A percentile compares a stretch with the other conserved stretches of the same genome.
Evolutionary conservation across 2,888 invertebrate species (phyloP).

Genomic region (Metalampra italica): DNA sequence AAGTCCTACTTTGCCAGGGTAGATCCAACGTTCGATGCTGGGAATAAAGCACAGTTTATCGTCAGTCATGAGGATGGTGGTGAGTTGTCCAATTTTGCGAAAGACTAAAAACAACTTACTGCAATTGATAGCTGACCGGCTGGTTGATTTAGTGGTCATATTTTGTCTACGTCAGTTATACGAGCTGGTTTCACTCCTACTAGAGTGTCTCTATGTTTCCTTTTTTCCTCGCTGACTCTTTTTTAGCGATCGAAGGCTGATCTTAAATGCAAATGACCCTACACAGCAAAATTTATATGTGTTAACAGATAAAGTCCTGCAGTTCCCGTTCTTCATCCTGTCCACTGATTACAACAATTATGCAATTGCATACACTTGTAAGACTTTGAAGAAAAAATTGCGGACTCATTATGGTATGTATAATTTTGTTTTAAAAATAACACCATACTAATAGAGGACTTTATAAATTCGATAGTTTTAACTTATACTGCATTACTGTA

Average conservation of each 20-base stretch:
- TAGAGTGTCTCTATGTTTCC: no score
- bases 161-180: no score
- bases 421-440: neutral
- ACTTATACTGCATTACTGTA: no score
- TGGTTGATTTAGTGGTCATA: no score
- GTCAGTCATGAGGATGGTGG: slow-evolving; percentile 66
- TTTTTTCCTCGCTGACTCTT: no score
- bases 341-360: slow-evolving; percentile 61
- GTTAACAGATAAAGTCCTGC: slow-evolving; percentile 55
- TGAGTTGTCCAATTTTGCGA: slow-evolving; percentile 25
- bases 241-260: no score
- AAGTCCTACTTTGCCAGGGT: slow-evolving; percentile 67
- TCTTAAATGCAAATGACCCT: no score
- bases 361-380: slow-evolving; percentile 66
- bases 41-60: slow-evolving; percentile 59
- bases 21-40: slow-evolving; percentile 67
- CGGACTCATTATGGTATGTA: slow-evolving; percentile 59
- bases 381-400: slow-evolving; percentile 54
- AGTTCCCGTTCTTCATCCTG: slow-evolving; percentile 61
- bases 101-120: no score
- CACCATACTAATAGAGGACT: no score
- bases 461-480: neutral
- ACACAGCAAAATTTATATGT: no score
- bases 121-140: no score
- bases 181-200: no score